These are phyloP conservation scores for Aleiodes leptofemur DNA, from an alignment of 2,888 invertebrate species.

Conservation along the genomic window DNA sequence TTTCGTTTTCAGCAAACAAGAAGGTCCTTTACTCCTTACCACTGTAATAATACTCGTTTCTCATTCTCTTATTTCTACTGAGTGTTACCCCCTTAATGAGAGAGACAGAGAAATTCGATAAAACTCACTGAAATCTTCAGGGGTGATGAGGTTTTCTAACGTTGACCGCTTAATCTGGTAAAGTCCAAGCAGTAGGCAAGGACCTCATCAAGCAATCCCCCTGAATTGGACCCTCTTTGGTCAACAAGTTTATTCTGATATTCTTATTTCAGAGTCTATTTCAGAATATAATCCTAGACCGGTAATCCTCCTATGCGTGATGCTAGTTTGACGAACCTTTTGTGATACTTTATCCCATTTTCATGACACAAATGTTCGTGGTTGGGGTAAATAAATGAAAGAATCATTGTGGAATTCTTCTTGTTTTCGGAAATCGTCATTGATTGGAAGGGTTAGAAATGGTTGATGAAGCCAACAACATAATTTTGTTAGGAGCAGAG, in stretches of 20 bases:
- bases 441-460: no score
- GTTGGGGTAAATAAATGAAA: neutral
- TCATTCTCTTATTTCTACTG: conserved; percentile 22
- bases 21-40: conserved; percentile 60
- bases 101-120: conserved; percentile 72
- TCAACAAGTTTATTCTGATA: conserved; percentile 69
- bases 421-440: no score
- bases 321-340: conserved; percentile 23
- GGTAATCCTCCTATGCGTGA: conserved; percentile 4
- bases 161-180: conserved; percentile 68
- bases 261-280: conserved; percentile 46
- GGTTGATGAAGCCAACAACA: no score
- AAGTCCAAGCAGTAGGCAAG: conserved; percentile 61
- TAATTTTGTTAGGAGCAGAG: no score
- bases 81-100: conserved; percentile 70
- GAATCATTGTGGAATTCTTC: neutral
- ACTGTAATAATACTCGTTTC: conserved; percentile 67
- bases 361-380: conserved; percentile 24
- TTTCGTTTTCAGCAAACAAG: conserved; percentile 73
- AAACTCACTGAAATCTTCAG: conserved; percentile 66
- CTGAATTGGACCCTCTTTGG: conserved; percentile 53
- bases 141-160: conserved; percentile 52
- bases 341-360: conserved; percentile 31
- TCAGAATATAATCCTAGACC: conserved; percentile 17
- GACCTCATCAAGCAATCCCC: conserved; percentile 29